phyloP scores from a whole-genome alignment of 2,888 invertebrate species.

The Andrena dorsata region DNA sequence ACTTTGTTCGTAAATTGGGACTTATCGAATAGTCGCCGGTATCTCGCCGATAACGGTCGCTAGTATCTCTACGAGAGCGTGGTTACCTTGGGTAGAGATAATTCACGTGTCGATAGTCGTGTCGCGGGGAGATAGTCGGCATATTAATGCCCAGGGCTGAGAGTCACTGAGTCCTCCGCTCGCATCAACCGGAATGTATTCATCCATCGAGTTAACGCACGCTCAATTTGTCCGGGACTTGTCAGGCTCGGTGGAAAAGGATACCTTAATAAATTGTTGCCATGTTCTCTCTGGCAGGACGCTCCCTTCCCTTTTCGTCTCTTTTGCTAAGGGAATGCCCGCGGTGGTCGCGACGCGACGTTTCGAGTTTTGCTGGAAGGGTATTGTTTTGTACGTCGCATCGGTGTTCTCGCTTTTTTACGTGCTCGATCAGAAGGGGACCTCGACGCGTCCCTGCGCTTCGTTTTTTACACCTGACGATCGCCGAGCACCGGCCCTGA shows the following conservation, averaged over 20 bases:
- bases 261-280: slow-evolving; percentile 75
- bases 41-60: not conserved
- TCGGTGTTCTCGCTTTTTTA: slow-evolving; percentile 56
- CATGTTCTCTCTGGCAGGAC: slow-evolving; percentile 57
- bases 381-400: slow-evolving; percentile 62
- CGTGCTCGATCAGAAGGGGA: slow-evolving; percentile 37
- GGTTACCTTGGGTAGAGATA: not conserved
- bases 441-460: not conserved
- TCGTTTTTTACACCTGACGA: slow-evolving; percentile 53
- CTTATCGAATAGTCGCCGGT: slow-evolving; percentile 5
- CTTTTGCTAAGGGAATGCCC: slow-evolving; percentile 54
- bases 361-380: slow-evolving; percentile 65
- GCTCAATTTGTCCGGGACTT: slow-evolving; percentile 74
- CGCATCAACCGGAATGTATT: slow-evolving; percentile 73
- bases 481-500: slow-evolving; percentile 10
- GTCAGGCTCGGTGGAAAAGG: slow-evolving; percentile 73
- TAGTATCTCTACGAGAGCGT: not conserved
- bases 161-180: slow-evolving; percentile 69
- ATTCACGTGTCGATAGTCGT: slow-evolving; percentile 14
- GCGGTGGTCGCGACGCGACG: slow-evolving; percentile 56
- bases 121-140: not conserved
- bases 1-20: slow-evolving; percentile 17
- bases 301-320: slow-evolving; percentile 41
- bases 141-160: slow-evolving; percentile 61
- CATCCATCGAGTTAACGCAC: slow-evolving; percentile 76